Evolutionary conservation across 1,140 invertebrate genomes (phyloP).

Genomic region (Pogonognathellus flavescens): DNA sequence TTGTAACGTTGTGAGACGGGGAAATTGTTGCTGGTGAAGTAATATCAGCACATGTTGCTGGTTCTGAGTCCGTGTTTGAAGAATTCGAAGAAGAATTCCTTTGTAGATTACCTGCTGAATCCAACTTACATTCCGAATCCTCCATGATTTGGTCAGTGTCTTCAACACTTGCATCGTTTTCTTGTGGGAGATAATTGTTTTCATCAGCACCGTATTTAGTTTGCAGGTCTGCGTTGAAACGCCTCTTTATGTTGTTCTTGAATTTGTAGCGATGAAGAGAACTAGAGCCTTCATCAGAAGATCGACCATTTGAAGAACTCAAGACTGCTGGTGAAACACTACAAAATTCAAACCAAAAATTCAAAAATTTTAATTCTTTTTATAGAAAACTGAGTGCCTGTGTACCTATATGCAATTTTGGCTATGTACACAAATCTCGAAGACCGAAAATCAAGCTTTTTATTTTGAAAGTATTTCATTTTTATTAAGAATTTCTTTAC

Average conservation of each 20-base stretch:
- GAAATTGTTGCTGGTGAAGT: not conserved
- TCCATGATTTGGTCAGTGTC: constrained; percentile 14
- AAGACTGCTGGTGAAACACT: constrained; percentile 57
- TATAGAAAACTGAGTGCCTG: no score
- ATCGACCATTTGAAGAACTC: constrained; percentile 55
- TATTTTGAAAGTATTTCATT: no score
- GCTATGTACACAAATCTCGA: no score
- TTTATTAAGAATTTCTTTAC: no score
- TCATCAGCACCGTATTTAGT: constrained; percentile 64
- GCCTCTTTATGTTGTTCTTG: constrained; percentile 93
- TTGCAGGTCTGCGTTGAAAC: constrained; percentile 75
- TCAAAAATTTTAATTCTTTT: no score
- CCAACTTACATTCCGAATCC: not conserved
- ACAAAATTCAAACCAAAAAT: not conserved
- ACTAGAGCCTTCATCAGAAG: constrained; percentile 70
- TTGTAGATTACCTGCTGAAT: not conserved
- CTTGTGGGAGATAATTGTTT: not conserved
- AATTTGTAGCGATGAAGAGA: constrained; percentile 84
- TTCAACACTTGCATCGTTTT: constrained; percentile 4
- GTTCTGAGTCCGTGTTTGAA: constrained; percentile 1
- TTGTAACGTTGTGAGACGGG: not conserved
- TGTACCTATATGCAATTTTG: no score
- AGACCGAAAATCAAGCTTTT: no score
- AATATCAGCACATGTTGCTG: not conserved
- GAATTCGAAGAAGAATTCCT: not conserved